A percentile compares a stretch with the other conserved stretches of the same genome.
Evolutionary conservation across 2,888 invertebrate genomes (phyloP).

Genomic region (Melanophora roralis): DNA sequence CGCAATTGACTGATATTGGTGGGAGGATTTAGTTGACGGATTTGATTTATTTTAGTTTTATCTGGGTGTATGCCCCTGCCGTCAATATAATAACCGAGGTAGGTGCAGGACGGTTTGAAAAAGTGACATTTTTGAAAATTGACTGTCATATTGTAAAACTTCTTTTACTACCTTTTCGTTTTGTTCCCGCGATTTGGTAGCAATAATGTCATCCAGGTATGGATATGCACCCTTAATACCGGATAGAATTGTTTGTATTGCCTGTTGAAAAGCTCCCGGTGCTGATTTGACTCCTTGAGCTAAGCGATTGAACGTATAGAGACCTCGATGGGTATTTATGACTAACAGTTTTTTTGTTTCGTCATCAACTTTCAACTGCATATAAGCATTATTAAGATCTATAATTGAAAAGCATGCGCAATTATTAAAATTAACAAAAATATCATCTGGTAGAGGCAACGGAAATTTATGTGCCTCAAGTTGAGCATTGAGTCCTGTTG

Average conservation of each 20-base stretch:
- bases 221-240: constrained; percentile 26
- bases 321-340: constrained; percentile 51
- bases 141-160: too few relatives aligned
- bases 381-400: constrained; percentile 63
- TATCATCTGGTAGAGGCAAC: constrained; percentile 42
- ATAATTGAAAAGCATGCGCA: constrained; percentile 54
- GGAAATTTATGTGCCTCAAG: constrained; percentile 46
- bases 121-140: too few relatives aligned
- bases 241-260: constrained; percentile 34
- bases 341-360: too few relatives aligned
- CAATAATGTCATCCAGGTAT: constrained; percentile 35
- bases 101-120: too few relatives aligned
- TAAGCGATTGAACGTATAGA: constrained; percentile 54
- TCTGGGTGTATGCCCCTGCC: constrained; percentile 30
- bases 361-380: constrained; percentile 62
- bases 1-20: constrained; percentile 37
- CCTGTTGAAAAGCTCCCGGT: constrained; percentile 34
- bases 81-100: too few relatives aligned
- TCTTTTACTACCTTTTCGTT: too few relatives aligned
- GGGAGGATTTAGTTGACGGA: neutral
- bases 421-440: constrained; percentile 52
- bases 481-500: constrained; percentile 59
- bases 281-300: constrained; percentile 50
- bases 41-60: constrained; percentile 17
- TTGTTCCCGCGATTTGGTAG: too few relatives aligned